Evolutionary conservation across 2,113 vertebrate species (phyloP).

Genomic region (Xerus inauris): DNA sequence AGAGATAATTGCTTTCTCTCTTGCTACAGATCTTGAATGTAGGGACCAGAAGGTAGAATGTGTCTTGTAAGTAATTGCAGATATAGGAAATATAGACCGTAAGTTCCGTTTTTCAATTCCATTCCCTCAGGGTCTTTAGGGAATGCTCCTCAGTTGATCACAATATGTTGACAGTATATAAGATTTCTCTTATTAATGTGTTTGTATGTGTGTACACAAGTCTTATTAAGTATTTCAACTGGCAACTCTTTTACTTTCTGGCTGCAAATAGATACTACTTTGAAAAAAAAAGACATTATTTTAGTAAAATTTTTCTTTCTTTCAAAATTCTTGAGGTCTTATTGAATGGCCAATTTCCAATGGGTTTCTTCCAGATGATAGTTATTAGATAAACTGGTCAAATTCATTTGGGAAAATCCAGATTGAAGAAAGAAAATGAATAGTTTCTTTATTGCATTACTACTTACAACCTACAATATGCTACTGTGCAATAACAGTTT

Average conservation of each 20-base stretch:
- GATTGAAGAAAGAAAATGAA: not conserved
- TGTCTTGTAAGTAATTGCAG: not conserved
- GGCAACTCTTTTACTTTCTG: not conserved
- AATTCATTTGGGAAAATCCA: not conserved
- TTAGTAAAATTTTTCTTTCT: not conserved
- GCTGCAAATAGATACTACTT: not conserved
- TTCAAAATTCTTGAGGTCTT: not conserved
- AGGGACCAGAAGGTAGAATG: not conserved
- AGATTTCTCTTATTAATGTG: not conserved
- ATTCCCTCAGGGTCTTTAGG: not conserved
- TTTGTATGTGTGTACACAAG: accelerated
- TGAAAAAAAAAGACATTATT: not conserved
- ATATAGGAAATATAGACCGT: not conserved
- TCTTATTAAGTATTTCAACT: not conserved
- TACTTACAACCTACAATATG: not conserved
- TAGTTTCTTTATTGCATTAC: not conserved
- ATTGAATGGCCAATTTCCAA: not conserved
- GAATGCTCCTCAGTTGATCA: not conserved
- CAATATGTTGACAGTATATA: not conserved
- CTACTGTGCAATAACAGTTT: not conserved
- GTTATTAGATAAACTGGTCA: not conserved
- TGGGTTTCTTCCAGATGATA: not conserved
- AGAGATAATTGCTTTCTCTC: not conserved
- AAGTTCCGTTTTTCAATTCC: slow-evolving; percentile 20
- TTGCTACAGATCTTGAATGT: not conserved